Conservation (phyloP, 2,113 vertebrate genomes). For the Centropristis striata region DNA sequence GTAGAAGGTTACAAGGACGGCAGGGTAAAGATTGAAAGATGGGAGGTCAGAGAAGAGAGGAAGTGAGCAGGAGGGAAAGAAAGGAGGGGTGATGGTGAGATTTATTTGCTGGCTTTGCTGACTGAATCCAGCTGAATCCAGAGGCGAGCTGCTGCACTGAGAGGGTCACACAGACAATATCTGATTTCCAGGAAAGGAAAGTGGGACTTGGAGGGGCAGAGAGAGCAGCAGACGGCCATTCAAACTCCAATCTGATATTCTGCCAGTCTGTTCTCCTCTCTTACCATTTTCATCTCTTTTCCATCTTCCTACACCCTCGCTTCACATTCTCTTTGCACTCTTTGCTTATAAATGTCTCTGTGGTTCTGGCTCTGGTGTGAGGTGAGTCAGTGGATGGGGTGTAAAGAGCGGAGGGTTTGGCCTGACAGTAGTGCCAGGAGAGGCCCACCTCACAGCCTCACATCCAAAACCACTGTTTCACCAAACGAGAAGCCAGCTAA, state of each 20-base stretch:
- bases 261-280: constrained; percentile 6
- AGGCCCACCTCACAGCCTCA: constrained; percentile 27
- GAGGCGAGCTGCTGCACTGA: not conserved
- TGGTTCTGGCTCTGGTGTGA: constrained; percentile 46
- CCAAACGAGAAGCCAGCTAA: not conserved
- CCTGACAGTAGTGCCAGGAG: constrained; percentile 23
- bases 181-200: constrained; percentile 28
- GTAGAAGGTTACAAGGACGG: constrained; percentile 25
- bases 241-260: not conserved
- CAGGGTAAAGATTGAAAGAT: constrained; percentile 12
- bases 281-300: constrained; percentile 6
- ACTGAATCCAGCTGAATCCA: constrained; percentile 40
- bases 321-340: constrained; percentile 32
- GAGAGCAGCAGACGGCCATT: not conserved
- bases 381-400: constrained; percentile 46
- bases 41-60: constrained; percentile 8
- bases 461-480: constrained; percentile 42
- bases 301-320: constrained; percentile 19
- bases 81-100: constrained; percentile 1
- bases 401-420: constrained; percentile 30
- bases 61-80: not conserved
- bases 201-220: constrained; percentile 9
- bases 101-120: constrained; percentile 19
- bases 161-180: constrained; percentile 5
- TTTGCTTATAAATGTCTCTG: constrained; percentile 34